These are phyloP conservation scores for Pedicia rivosa DNA, from an alignment of 2,888 invertebrate species.

Conservation along the genomic window DNA sequence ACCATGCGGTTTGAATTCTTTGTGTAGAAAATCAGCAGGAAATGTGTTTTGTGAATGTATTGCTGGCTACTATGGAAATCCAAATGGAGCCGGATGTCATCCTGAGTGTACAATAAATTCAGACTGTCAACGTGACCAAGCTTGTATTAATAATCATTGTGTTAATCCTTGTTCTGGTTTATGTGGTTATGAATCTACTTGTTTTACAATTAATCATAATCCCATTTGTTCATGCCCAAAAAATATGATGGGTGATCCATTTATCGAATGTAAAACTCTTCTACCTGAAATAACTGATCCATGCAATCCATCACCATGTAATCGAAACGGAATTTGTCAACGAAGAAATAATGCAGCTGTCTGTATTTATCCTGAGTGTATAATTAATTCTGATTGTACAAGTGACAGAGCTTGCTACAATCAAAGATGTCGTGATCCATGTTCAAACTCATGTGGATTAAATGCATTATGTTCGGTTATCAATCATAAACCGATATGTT, in stretches of 20 bases:
- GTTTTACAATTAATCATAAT: conserved; percentile 67
- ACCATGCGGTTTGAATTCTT: conserved; percentile 65
- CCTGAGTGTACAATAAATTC: conserved; percentile 72
- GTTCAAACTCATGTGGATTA: conserved; percentile 64
- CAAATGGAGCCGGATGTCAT: conserved; percentile 50
- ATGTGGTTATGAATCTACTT: conserved; percentile 62
- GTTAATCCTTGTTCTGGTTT: conserved; percentile 64
- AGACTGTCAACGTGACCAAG: conserved; percentile 56
- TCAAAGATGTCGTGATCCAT: conserved; percentile 73
- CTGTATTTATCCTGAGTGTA: conserved; percentile 74
- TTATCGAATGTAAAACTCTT: conserved; percentile 43
- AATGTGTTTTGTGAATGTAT: conserved; percentile 57
- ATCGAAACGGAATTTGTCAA: conserved; percentile 65
- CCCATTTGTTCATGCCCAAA: conserved; percentile 69
- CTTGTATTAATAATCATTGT: conserved; percentile 67
- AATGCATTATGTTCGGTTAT: conserved; percentile 66
- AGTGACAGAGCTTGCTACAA: conserved; percentile 64
- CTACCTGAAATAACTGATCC: conserved; percentile 40
- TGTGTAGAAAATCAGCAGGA: conserved; percentile 40
- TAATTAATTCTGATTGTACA: conserved; percentile 77
- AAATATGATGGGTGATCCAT: conserved; percentile 64
- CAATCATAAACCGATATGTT: conserved; percentile 69
- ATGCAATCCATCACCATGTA: conserved; percentile 75
- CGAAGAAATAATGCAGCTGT: conserved; percentile 50
- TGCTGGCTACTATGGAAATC: conserved; percentile 56